phyloP scores from a whole-genome alignment of 2,888 invertebrate genomes.

The Sycophila texana region DNA sequence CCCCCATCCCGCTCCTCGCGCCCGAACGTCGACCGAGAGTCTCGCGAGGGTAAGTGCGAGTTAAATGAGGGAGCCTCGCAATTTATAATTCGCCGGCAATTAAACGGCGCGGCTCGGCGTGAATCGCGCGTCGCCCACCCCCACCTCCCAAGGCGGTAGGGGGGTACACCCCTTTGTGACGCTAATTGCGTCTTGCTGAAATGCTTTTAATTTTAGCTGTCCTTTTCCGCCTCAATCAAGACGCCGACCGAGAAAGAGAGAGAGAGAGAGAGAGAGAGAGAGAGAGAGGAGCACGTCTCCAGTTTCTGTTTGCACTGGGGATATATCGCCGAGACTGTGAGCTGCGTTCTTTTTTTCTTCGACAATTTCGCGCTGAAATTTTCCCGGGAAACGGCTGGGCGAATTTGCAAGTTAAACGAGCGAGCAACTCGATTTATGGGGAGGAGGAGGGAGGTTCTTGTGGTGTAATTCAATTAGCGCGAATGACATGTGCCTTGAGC shows the following conservation, averaged over 20 bases:
- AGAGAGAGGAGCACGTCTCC: conserved; percentile 19
- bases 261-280: conserved; percentile 1
- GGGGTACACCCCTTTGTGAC: conserved; percentile 46
- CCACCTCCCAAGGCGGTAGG: background rate
- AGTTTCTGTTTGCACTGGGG: conserved; percentile 32
- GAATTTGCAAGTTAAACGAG: conserved; percentile 4
- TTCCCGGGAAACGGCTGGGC: too few relatives aligned
- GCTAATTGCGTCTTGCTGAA: conserved; percentile 56
- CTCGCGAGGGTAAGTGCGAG: conserved; percentile 5
- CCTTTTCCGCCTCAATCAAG: conserved; percentile 52
- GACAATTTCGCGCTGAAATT: too few relatives aligned
- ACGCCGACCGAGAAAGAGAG: conserved; percentile 10
- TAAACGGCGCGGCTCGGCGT: conserved; percentile 59
- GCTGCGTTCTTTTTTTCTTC: too few relatives aligned
- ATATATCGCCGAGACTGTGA: too few relatives aligned
- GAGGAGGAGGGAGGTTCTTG: background rate
- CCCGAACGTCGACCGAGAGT: background rate
- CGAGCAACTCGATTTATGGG: background rate
- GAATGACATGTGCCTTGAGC: background rate
- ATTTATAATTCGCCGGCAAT: conserved; percentile 64
- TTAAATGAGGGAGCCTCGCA: conserved; percentile 52
- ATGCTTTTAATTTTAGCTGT: conserved; percentile 58
- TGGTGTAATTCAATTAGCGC: background rate
- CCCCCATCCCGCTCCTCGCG: background rate
- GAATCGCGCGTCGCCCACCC: conserved; percentile 37